Evolutionary conservation across 2,113 vertebrate species (phyloP), one percentile per base, ranked within the genome.

Genomic region (Trematomus loennbergii): DNA sequence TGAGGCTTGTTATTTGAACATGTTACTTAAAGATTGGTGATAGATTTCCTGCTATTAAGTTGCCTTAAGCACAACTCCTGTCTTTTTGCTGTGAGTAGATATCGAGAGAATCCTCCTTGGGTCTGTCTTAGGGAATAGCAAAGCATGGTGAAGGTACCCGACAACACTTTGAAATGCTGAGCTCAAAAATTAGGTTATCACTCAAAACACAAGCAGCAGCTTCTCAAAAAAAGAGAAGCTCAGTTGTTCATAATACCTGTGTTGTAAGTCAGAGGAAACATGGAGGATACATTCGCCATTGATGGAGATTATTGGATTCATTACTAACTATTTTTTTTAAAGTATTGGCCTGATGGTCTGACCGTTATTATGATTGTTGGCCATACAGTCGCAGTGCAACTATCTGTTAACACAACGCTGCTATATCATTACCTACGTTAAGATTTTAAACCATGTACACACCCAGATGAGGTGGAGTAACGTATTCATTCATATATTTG

Each of bases 1-100:
- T 45, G 79, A 84, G 50, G 33, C 53, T 82, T 79, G 74, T 88
- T 81, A 33, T 84, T 87, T 78, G 25, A 64, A 80, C 69, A 81
- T 77, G 73, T 81, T 72, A 81, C 66, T 71, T 75, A 86, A 69
- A 78, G 52, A 72, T 66, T 54, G 50, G 53, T 72, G 40, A 78
- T 75, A 46, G 13, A 69, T 48, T 36, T 65, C 70, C 66, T 33
- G 22, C 48, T 75, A 52, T 36, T 87, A 52, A 49, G 46, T 54
- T 65, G 74, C 64, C 75, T 83, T 67, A 46, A 83, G 33, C 16
- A 29, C 20, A 40, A 33, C 53, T 22, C 52, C 66, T 62, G 71
- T 65, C 70, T 83, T 62, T 74, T 20, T 60, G 60, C 60, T 85
- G 55, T 77, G 40, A 2, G 68, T 61, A 55, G 55, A 79, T 74